phyloP scores from a whole-genome alignment of 2,797 vertebrate genomes.

The Furcifer pardalis region DNA sequence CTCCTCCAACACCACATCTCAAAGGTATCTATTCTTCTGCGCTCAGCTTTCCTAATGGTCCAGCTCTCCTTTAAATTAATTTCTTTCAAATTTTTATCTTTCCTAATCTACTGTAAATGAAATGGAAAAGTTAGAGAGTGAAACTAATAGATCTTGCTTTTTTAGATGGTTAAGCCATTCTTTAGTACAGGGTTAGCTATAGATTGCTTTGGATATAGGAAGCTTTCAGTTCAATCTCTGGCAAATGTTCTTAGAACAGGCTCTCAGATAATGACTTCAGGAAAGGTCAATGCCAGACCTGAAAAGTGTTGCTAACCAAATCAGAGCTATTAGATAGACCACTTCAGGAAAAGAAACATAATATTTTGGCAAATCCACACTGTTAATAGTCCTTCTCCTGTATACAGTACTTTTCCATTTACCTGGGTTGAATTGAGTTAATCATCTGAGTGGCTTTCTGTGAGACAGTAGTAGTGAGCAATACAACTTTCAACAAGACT shows the following conservation, averaged over 20 bases:
- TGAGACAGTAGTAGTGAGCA: neutral
- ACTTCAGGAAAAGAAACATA: neutral
- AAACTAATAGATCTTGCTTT: slow-evolving; percentile 54
- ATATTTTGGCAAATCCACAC: neutral
- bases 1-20: too few species aligned
- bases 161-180: slow-evolving; percentile 44
- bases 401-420: neutral
- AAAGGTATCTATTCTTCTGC: too few species aligned
- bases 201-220: neutral
- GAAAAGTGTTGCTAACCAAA: neutral
- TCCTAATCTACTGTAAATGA: slow-evolving; percentile 63
- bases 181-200: slow-evolving; percentile 29
- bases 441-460: neutral
- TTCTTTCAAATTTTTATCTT: slow-evolving; percentile 64
- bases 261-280: neutral
- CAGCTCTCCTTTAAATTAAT: slow-evolving; percentile 71
- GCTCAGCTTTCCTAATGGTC: too few species aligned
- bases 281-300: neutral
- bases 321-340: neutral
- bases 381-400: neutral
- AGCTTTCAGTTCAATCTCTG: neutral
- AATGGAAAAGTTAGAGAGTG: slow-evolving; percentile 60
- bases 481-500: too few species aligned
- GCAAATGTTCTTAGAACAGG: neutral
- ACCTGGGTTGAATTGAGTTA: neutral